A percentile compares a stretch with the other conserved stretches of the same genome.
phyloP scores from a whole-genome alignment of 2,888 invertebrate genomes.

The Heliconius charithonia region DNA sequence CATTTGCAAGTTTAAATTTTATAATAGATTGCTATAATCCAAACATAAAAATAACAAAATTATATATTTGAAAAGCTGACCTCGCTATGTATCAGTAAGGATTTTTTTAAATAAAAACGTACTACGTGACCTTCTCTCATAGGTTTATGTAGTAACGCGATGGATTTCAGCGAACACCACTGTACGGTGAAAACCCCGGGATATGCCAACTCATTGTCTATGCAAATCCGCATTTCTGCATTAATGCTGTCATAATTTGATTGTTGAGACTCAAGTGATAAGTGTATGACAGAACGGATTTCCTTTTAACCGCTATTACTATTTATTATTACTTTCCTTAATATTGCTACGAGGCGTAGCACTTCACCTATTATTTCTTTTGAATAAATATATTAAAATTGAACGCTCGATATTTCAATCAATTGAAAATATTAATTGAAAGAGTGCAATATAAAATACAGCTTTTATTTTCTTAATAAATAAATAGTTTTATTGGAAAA shows the following conservation, averaged over 20 bases:
- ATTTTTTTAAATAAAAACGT: slow-evolving; percentile 16
- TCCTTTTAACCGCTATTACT: background rate
- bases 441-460: background rate
- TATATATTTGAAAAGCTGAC: background rate
- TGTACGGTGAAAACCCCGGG: slow-evolving; percentile 66
- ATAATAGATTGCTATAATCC: background rate
- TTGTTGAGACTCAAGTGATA: slow-evolving; percentile 35
- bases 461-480: background rate
- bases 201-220: slow-evolving; percentile 49
- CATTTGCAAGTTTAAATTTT: background rate
- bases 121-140: slow-evolving; percentile 28
- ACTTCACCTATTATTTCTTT: slow-evolving; percentile 1
- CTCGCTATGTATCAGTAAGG: background rate
- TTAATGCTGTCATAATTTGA: slow-evolving; percentile 56
- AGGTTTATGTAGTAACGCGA: slow-evolving; percentile 16
- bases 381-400: background rate
- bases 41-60: background rate
- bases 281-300: slow-evolving; percentile 11
- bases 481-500: background rate
- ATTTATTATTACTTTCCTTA: background rate
- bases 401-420: background rate
- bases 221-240: slow-evolving; percentile 47
- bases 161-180: slow-evolving; percentile 42
- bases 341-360: slow-evolving; percentile 31
- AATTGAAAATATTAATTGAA: background rate